These are phyloP conservation scores for Hydrophis major DNA, from an alignment of 2,797 vertebrate species.

Conservation along the genomic window DNA sequence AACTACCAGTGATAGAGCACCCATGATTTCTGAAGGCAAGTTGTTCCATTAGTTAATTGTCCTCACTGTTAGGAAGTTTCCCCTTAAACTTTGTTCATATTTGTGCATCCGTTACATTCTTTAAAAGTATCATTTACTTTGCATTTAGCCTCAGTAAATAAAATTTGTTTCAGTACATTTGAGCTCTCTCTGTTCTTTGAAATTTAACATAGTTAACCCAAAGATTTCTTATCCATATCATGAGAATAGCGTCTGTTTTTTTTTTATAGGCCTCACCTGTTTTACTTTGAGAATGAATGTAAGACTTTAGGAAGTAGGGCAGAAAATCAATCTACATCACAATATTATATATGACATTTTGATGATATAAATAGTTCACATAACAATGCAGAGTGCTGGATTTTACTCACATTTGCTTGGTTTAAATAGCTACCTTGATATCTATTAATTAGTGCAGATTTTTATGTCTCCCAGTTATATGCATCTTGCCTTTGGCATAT, in stretches of 20 bases:
- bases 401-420: conserved; percentile 45
- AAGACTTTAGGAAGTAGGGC: conserved; percentile 65
- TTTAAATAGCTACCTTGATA: not conserved
- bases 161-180: not conserved
- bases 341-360: conserved; percentile 48
- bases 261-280: conserved; percentile 51
- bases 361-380: conserved; percentile 52
- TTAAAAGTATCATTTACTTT: not conserved
- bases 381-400: conserved; percentile 42
- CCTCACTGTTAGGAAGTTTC: too few relatives aligned
- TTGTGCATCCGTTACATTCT: conserved; percentile 15
- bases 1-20: too few relatives aligned
- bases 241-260: not conserved
- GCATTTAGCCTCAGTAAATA: not conserved
- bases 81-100: not conserved
- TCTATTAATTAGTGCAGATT: not conserved
- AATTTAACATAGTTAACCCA: conserved; percentile 8
- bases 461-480: not conserved
- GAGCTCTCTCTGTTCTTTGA: not conserved
- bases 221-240: not conserved
- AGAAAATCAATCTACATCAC: conserved; percentile 63
- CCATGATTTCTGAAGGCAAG: too few relatives aligned
- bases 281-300: conserved; percentile 33
- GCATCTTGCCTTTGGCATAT: not conserved
- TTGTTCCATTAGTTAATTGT: too few relatives aligned